Evolutionary conservation across 2,888 invertebrate species (phyloP).

Genomic region (Pollenia griseotomentosa): DNA sequence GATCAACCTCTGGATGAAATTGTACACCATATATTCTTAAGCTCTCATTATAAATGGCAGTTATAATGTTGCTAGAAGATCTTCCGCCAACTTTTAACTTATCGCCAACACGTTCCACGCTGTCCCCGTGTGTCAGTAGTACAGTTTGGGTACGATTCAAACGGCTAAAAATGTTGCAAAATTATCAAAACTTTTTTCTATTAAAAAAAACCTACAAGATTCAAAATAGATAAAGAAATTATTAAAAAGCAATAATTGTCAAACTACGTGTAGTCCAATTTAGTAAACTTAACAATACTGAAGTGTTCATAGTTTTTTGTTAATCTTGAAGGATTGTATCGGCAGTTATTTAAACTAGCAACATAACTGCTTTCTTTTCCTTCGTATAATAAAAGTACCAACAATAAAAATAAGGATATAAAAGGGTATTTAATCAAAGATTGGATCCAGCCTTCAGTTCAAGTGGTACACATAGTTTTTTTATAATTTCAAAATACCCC

Average conservation of each 20-base stretch:
- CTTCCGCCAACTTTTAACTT: conserved; percentile 94
- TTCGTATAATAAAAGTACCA: conserved; percentile 61
- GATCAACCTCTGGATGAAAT: conserved; percentile 99
- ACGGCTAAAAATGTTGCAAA: conserved; percentile 87
- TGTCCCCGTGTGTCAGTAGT: conserved; percentile 98
- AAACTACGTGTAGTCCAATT: conserved; percentile 83
- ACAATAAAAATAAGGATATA: too few relatives aligned
- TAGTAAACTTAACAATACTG: conserved; percentile 77
- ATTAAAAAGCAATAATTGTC: conserved; percentile 71
- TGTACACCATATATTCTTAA: conserved; percentile 97
- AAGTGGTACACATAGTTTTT: too few relatives aligned
- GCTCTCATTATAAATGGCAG: conserved; percentile 96
- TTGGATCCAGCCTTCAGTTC: too few relatives aligned
- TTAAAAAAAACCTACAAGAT: neutral
- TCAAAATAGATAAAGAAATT: neutral
- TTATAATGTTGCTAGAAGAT: conserved; percentile 91
- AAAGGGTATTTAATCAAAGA: too few relatives aligned
- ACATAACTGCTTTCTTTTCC: conserved; percentile 80
- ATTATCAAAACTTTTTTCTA: conserved; percentile 30
- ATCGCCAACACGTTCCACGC: conserved; percentile 95
- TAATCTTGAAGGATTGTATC: conserved; percentile 84
- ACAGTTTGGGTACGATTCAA: conserved; percentile 95
- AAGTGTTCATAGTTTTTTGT: conserved; percentile 81
- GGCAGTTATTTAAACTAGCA: conserved; percentile 76
- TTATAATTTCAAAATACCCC: too few relatives aligned